Evolutionary conservation across 2,888 invertebrate species (phyloP), one percentile per base, ranked within the genome.

Genomic region (Keiferia lycopersicella): DNA sequence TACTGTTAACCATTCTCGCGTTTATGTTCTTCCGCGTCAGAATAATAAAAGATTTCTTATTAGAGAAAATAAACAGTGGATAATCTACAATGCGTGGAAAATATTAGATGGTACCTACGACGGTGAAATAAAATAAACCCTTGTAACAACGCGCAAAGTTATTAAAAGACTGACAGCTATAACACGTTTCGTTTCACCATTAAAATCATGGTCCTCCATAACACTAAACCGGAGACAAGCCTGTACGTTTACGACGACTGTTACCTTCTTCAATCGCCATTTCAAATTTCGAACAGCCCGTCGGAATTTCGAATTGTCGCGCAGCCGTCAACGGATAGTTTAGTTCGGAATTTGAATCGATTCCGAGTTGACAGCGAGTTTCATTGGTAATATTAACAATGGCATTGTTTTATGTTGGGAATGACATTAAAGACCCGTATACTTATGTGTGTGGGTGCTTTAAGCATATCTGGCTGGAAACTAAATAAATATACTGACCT

Each of bases 321-420:
- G 56, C 18, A 16, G 48, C 51, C 56, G 56, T 56, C 56, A 34
- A 16, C 64, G 34, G 60, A 61, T 64, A 64, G 64, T 64, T 61
- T 73, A 73, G 76, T 71, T 71, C 66, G 71, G 73, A 79, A 76
- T 79, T 75, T 71, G 72, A 77, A 75, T 76, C 71, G 62, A 67
- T 66, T 64, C 63, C 65, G 65, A 64, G 30, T 57, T 64, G 57
- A 34, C 64, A 58, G 57, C 61, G 64, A 66, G 66, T 64, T 59
- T 30, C 64, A 41, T 59, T 61, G 51, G 65, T 65, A 66, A 58
- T 53, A 26, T 61, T 20, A 11, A 53, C 26, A 53, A 53, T 26
- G 26, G 53, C 53, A 53, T 56, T 56, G 56, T 56, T 34, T 30
- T 56, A 30, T 51, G 18, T 20, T 51, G 51, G 51, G 51, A 51